Base-by-base conservation (phyloP, 2,797 vertebrate genomes). In the Adrianichthys oophorus region DNA sequence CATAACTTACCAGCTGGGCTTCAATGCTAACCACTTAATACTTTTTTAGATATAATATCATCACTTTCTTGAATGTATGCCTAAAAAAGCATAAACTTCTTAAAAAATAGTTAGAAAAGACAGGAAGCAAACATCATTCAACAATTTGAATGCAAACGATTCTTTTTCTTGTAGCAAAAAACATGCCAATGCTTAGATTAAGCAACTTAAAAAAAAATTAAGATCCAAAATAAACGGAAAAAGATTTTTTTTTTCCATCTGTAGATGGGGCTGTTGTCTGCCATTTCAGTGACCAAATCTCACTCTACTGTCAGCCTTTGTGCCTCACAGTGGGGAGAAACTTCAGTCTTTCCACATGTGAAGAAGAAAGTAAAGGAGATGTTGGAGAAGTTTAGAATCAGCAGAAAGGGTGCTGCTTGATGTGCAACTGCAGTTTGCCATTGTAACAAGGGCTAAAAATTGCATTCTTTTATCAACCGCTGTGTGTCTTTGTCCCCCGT, bases 401-500 rank as follows among this genome's bases (percentile, higher is more conserved):
- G 45, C 5, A 41, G 57, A 59, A 76, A 49, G 70, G 64, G 78
- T 81, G 72, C 74, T 75, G 75, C 83, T 76, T 90, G 91, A 92
- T 91, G 80, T 91, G 90, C 89, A 87, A 82, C 85, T 88, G 84
- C 89, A 89, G 91, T 91, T 90, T 92, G 76, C 73, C 57, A 57
- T 47, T 74, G 77, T 82, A 88, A 87, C 87, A 73, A 74, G 78
- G 67, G 72, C 78, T 83, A 78, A 90, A 37, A 91, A 90, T 88
- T 90, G 84, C 87, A 65, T 90, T 91, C 82, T 87, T 92, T 91
- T 88, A 92, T 91, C 90, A 92, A 89, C 87, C 78, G 80, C 80
- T 74, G 68, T 40, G 50, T 71, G 21, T 48, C 72, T 64, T 78
- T 54, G 29, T 79, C 70, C 66, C 68, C 58, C 48, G 55, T 76